Conservation (phyloP, 2,797 vertebrate species). For the Platalea minor region DNA sequence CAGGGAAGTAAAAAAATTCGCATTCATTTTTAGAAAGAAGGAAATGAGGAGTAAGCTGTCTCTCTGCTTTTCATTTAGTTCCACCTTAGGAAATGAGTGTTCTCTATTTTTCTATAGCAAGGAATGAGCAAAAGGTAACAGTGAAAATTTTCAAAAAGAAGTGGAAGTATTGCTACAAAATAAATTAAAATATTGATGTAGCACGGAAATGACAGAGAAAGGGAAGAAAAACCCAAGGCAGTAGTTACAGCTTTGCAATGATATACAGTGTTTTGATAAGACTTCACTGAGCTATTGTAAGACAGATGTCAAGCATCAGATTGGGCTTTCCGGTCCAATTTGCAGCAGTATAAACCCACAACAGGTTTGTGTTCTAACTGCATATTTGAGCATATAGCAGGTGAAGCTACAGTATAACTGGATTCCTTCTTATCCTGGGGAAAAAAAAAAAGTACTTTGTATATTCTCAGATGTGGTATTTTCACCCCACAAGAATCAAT, state of each 20-base stretch:
- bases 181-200: constrained; percentile 27
- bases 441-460: background rate
- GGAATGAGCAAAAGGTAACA: background rate
- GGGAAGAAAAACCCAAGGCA: background rate
- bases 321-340: constrained; percentile 13
- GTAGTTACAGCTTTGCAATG: background rate
- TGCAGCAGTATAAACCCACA: background rate
- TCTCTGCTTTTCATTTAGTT: background rate
- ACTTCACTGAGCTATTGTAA: background rate
- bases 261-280: background rate
- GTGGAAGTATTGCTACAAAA: background rate
- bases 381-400: background rate
- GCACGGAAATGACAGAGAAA: background rate
- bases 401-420: background rate
- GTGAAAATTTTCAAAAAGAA: constrained; percentile 35
- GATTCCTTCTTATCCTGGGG: background rate
- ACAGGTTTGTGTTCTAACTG: background rate
- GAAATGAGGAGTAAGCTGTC: background rate
- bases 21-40: background rate
- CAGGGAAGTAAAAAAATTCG: background rate
- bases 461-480: background rate
- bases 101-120: background rate
- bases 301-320: constrained; percentile 17
- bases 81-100: background rate
- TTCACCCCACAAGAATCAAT: background rate